A percentile compares a stretch with the other conserved stretches of the same genome.
These are phyloP conservation scores for Malacosoma neustria DNA, from an alignment of 2,888 invertebrate species.

Conservation along the genomic window DNA sequence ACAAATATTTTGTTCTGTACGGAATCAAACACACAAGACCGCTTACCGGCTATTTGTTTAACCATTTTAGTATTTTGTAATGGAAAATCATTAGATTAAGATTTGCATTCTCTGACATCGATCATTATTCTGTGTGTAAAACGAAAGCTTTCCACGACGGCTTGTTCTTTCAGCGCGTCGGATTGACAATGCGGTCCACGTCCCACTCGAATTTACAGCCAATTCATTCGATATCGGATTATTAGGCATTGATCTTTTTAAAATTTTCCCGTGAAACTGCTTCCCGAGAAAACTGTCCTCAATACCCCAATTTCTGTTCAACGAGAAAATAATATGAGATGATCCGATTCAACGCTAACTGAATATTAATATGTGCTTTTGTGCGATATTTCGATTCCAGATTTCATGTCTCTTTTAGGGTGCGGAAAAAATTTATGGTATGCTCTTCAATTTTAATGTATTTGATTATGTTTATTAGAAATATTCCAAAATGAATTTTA, in stretches of 20 bases:
- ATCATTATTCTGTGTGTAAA: conserved; percentile 2
- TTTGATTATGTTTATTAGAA: too few species aligned
- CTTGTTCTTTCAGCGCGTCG: background rate
- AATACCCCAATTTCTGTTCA: conserved; percentile 40
- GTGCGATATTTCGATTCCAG: background rate
- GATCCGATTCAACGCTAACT: conserved; percentile 39
- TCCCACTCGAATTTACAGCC: conserved; percentile 60
- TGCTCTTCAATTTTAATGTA: background rate
- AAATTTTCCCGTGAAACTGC: conserved; percentile 33
- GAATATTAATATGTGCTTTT: conserved; percentile 36
- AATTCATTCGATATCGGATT: conserved; percentile 71
- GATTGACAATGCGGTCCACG: conserved; percentile 42
- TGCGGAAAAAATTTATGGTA: background rate
- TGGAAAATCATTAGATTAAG: too few species aligned
- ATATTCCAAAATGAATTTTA: too few species aligned
- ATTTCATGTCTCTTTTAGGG: background rate
- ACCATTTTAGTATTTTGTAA: too few species aligned
- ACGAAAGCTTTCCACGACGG: conserved; percentile 5
- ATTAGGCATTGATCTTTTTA: conserved; percentile 70
- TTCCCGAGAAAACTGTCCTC: conserved; percentile 27
- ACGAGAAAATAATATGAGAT: conserved; percentile 51
- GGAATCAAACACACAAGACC: too few species aligned
- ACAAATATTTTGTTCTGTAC: too few species aligned
- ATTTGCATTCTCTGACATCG: background rate
- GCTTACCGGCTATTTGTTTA: too few species aligned